phyloP scores from a whole-genome alignment of 2,797 vertebrate genomes.

The Myripristis jacobus region DNA sequence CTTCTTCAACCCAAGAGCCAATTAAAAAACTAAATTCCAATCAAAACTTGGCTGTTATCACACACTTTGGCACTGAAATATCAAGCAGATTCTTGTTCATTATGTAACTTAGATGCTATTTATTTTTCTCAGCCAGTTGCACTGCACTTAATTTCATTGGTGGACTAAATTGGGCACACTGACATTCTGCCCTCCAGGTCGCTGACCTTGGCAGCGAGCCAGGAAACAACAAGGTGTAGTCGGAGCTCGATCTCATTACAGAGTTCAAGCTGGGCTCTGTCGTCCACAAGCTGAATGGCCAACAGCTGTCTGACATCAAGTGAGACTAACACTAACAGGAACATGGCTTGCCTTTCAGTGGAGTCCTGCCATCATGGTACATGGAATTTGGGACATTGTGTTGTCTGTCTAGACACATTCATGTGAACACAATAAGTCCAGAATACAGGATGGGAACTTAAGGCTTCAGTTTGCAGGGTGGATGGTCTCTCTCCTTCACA shows the following conservation, averaged over 20 bases:
- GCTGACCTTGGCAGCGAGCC: constrained; percentile 84
- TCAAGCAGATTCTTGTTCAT: neutral
- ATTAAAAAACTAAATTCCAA: too few relatives aligned
- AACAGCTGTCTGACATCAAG: constrained; percentile 86
- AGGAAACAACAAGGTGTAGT: constrained; percentile 76
- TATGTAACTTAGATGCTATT: neutral
- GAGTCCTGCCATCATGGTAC: too few relatives aligned
- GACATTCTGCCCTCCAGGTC: constrained; percentile 64
- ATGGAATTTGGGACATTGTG: neutral
- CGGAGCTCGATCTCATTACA: constrained; percentile 83
- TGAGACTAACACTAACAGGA: constrained; percentile 46
- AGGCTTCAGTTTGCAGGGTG: constrained; percentile 86
- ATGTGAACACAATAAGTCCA: too few relatives aligned
- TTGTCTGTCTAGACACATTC: too few relatives aligned
- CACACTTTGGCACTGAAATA: neutral
- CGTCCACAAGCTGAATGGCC: constrained; percentile 83
- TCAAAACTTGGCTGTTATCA: too few relatives aligned
- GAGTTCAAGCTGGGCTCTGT: constrained; percentile 87
- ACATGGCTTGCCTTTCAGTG: too few relatives aligned
- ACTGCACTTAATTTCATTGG: neutral
- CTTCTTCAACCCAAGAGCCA: too few relatives aligned
- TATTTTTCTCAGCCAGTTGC: constrained; percentile 63
- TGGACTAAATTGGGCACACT: neutral
- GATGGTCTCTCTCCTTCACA: constrained; percentile 74
- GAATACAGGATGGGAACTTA: too few relatives aligned